Conservation (phyloP, 2,797 vertebrate genomes). For the Myripristis murdjan region DNA sequence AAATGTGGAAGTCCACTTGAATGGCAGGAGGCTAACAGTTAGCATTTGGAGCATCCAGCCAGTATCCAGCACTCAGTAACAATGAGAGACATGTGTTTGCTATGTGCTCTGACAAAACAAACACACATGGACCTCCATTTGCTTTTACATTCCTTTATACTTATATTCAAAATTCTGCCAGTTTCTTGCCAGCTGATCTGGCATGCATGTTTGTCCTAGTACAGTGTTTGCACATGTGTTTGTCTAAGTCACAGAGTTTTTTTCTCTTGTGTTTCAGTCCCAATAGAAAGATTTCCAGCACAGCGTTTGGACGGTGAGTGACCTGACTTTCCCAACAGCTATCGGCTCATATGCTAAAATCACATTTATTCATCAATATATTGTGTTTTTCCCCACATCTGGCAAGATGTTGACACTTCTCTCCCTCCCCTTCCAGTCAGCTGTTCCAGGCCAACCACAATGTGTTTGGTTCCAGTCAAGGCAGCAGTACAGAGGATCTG, state of each 20-base stretch:
- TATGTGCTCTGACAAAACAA: no score
- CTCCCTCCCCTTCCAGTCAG: slow-evolving; percentile 84
- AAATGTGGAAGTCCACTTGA: no score
- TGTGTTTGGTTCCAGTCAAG: slow-evolving; percentile 94
- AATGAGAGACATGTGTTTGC: no score
- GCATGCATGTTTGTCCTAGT: slow-evolving; percentile 22
- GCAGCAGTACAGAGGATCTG: slow-evolving; percentile 94
- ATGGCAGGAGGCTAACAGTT: no score
- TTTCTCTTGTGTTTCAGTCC: slow-evolving; percentile 85
- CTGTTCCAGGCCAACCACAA: slow-evolving; percentile 92
- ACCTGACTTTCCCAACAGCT: neutral
- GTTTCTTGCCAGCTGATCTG: no score
- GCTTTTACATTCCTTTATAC: no score
- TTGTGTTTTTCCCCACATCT: neutral
- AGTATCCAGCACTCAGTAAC: no score
- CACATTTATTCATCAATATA: no score
- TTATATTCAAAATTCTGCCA: no score
- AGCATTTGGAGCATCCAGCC: no score
- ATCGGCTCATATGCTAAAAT: neutral
- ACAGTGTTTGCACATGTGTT: slow-evolving; percentile 8
- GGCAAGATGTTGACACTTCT: neutral
- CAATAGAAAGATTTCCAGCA: slow-evolving; percentile 96
- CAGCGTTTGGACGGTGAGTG: slow-evolving; percentile 95
- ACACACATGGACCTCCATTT: no score
- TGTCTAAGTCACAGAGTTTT: slow-evolving; percentile 6